Evolutionary conservation across 2,113 vertebrate species (phyloP), one percentile per base, ranked within the genome.

Genomic region (Ploceus nigricollis): DNA sequence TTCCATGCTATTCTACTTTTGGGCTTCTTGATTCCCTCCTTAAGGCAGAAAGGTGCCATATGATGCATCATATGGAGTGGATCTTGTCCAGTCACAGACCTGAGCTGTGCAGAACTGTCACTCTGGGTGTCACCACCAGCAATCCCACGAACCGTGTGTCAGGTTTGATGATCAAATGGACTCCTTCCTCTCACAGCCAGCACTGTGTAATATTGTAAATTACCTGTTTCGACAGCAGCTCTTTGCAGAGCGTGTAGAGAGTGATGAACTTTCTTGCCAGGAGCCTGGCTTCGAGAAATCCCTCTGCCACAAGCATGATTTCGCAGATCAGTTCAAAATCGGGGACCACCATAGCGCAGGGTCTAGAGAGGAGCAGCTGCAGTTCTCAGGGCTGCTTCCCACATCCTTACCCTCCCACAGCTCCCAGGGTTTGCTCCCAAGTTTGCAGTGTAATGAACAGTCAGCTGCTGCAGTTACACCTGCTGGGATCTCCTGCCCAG

Each of bases 301-400:
- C 98, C 94, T 98, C 98, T 4, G 98, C 98, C 50, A 98, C 98
- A 7, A 98, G 97, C 98, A 98, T 98, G 93, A 98, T 98, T 89
- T 98, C 98, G 2, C 98, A 98, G 91, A 98, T 98, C 15, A 98
- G 92, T 27, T 98, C 98, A 2, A 98, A 98, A 53, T 98, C 98
- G 0, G 98, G 98, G 33, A 98, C 97, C 16, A 98, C 98, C 98
- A 98, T 98, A 6, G 98, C 98, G 0, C 98, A 98, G 75, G 98
- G 98, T 56, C 98, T 98, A 79, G 35, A 47, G 84, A 50, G 65
- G 54, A 90, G 54, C 60, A 54, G 81, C 23, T 13, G 18, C 19
- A 64, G 33, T 31, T 40, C 57, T 65, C 51, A 40, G 37, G 22
- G 45, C 57, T 5, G 3, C 2, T 37, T 37, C 23, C 21, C 20